Base-by-base conservation (phyloP, 1,140 invertebrate species). In the Brachionus calyciflorus region DNA sequence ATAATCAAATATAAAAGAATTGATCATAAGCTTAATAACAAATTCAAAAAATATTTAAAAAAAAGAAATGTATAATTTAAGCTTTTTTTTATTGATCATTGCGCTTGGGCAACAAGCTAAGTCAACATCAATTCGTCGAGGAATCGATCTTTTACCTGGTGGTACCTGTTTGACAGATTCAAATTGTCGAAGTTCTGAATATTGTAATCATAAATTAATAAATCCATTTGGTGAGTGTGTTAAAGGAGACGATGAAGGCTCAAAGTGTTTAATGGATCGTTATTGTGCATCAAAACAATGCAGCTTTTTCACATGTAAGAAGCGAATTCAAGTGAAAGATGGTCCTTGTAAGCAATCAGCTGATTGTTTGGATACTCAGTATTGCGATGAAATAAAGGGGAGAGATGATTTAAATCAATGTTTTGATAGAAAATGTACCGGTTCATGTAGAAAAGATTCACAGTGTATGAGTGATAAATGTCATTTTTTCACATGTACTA, bases 391-490 rank as follows among this genome's bases (percentile, higher is more conserved):
- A 12, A 73, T 73, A 21, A 2, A 19, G 30, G 69, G 17, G 10
- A 37, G 51, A 37, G 69, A 73, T 14, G 53, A 57, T 19, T 24
- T 73, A 14, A 49, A 33, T 40, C 69, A 73, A 30, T 73, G 69
- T 21, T 73, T 73, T 55, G 69, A 73, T 24, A 37, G 69, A 37
- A 73, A 73, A 26, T 73, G 69, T 41, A 40, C 28, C 2, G 69
- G 69, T 9, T 37, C 44, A 17, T 73, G 69, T 21, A 17, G 21
- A 19, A 73, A 73, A 33, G 69, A 73, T 33, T 73, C 69, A 24
- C 69, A 73, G n/a, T 73, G 69, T 24, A 51, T 73, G 46, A 51
- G 46, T n/a, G 69, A 73, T 24, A 73, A 73, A 14, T 73, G 69
- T 24, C 46, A 73, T 37, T 55, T 73, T 33, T 73, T 73, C 24